Evolutionary conservation across 2,888 invertebrate genomes (phyloP).

Genomic region (Prosopocoilus inquinatus): DNA sequence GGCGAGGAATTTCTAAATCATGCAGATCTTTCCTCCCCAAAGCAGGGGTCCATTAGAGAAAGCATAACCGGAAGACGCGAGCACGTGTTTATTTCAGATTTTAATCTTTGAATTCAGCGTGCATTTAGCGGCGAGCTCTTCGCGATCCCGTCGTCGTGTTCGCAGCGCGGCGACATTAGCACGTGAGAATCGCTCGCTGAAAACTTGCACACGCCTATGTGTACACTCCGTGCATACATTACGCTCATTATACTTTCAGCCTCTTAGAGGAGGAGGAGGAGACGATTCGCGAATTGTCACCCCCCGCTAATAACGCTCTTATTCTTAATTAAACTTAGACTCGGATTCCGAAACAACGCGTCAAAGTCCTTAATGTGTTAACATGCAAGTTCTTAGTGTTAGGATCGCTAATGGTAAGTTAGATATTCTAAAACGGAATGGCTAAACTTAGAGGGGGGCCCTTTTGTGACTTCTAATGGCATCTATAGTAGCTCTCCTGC

Average conservation of each 20-base stretch:
- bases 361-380: constrained; percentile 45
- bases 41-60: too few species aligned
- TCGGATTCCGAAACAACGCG: constrained; percentile 12
- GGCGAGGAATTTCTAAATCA: too few species aligned
- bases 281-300: constrained; percentile 29
- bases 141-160: too few species aligned
- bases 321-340: constrained; percentile 45
- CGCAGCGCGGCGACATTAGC: constrained; percentile 22
- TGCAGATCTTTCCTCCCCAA: too few species aligned
- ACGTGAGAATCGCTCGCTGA: constrained; percentile 24
- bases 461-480: constrained; percentile 47
- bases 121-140: too few species aligned
- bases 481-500: constrained; percentile 24
- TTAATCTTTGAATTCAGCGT: too few species aligned
- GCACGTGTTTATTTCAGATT: too few species aligned
- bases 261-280: constrained; percentile 46
- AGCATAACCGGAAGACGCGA: too few species aligned
- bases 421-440: constrained; percentile 51
- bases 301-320: constrained; percentile 42
- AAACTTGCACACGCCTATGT: constrained; percentile 27
- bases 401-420: constrained; percentile 47
- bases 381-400: constrained; percentile 41
- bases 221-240: constrained; percentile 34
- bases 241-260: constrained; percentile 41
- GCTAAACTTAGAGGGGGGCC: constrained; percentile 49